Evolutionary conservation across 2,888 invertebrate species (phyloP), one percentile per base, ranked within the genome.

Genomic region (Drosophila nr. fundita): DNA sequence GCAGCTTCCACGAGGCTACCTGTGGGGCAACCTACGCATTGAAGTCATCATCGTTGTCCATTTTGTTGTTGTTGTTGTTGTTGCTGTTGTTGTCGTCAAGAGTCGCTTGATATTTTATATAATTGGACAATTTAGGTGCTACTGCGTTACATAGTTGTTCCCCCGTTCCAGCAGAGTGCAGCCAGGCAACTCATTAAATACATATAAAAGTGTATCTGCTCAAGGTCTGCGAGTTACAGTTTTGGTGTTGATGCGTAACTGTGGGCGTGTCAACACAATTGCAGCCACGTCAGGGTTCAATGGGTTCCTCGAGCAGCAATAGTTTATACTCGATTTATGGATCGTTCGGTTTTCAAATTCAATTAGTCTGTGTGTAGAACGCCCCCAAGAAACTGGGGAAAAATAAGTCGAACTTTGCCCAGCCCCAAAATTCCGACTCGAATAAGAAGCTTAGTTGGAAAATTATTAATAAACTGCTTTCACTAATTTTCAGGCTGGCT

Each of bases 381-480:
- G 66, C 66, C 68, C 66, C 55, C 77, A 50, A 50, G 34, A 32
- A 27, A 45, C 38, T 66, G 45, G 45, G 48, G 62, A 62, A 66
- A 68, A 78, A 78, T 29, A 68, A 72, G 42, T 52, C 32, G 52
- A 42, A 54, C 42, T 61, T 49, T 53, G 62, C 54, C 60, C 34
- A 63, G 52, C 34, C 48, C 4, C 4, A 40, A 64, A 61, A 77
- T 67, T 67, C 61, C 63, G 50, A 27, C 38, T 65, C 40, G 67
- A 67, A 62, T 86, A 85, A 84, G 81, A 72, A 50, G 83, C 85
- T 85, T 85, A 85, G 66, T 61, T 45, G 11, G 73, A 68, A 82
- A 83, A 79, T 74, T 62, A 82, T 86, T 86, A 83, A 73, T 83
- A 81, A 84, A 84, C 82, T 83, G 83, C 80, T 86, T 83, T 86